Evolutionary conservation across 2,888 invertebrate species (phyloP), one percentile per base, ranked within the genome.

Genomic region (Spatulosminthurus flaviceps): DNA sequence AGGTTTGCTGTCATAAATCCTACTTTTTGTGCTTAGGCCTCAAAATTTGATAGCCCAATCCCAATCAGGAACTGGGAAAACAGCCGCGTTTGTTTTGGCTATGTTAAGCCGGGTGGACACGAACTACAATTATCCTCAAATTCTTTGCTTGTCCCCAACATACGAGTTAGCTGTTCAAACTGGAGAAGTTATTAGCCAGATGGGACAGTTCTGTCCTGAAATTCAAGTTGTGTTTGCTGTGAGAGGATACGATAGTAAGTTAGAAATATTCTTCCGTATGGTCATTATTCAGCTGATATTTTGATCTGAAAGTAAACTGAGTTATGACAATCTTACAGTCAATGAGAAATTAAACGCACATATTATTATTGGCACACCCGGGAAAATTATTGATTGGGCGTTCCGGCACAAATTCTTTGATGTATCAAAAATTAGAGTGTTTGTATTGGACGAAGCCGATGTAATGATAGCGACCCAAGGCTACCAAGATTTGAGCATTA

Each of bases 1-100:
- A n/a, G n/a, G n/a, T n/a, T n/a, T n/a, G n/a, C n/a, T n/a, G n/a
- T n/a, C n/a, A n/a, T n/a, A n/a, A n/a, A n/a, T n/a, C n/a, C n/a
- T 51, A 19, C 4, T 19, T 51, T 81, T 72, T 86, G n/a, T n/a
- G n/a, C 85, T 75, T 86, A 92, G 92, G 13, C 97, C 97, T 28
- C 95, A 95, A 88, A 99, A 99, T 88, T 93, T 99, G 93, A 98
- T 99, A 86, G 99, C 99, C 1, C 99, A 99, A 88, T 96, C 97
- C 78, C 99, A 99, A 87, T 97, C 97, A 67, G 99, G 99, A 81
- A 99, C 99, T 77, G 99, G 99, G 69, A 99, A 99, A 90, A 99
- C 99, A 0, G 99, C 99, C 2, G 98, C 99, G 5, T 99, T 99
- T 90, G 95, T 97, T 19, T 89, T 99, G 81, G 97, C 98, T 0